Percentiles rank a stretch among this genome's conserved stretches.
These are phyloP conservation scores for Rallus crepitans DNA, from an alignment of 2,797 vertebrate genomes.

Conservation along the genomic window DNA sequence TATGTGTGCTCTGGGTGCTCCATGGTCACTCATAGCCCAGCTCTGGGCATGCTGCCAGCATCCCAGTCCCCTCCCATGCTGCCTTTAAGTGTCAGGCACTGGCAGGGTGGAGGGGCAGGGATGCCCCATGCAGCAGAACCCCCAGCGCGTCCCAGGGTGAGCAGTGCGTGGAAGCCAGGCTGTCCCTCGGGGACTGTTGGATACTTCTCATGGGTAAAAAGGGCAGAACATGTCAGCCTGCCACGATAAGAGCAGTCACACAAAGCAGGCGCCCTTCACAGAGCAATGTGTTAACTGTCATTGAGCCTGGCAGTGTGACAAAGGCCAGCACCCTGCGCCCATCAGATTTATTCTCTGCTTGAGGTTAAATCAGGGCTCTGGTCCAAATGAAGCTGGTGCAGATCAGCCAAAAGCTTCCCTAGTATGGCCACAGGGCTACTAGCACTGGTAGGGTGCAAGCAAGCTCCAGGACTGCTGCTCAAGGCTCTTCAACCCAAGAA, in stretches of 20 bases:
- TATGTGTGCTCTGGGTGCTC: background rate
- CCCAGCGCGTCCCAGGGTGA: rapidly evolving
- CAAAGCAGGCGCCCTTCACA: background rate
- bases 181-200: rapidly evolving
- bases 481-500: background rate
- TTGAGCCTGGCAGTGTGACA: background rate
- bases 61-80: background rate
- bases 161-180: background rate
- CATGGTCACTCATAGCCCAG: rapidly evolving
- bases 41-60: rapidly evolving
- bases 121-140: background rate
- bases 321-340: background rate
- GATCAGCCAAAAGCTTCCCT: background rate
- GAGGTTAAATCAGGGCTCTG: background rate
- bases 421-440: background rate
- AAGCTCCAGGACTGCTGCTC: background rate
- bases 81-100: background rate
- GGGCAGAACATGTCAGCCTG: background rate
- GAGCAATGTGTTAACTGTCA: constrained; percentile 46
- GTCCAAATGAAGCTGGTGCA: background rate
- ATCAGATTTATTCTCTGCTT: constrained; percentile 37
- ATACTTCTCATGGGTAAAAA: background rate
- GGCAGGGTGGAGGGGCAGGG: background rate
- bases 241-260: constrained; percentile 6
- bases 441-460: background rate